phyloP scores from a whole-genome alignment of 92 coral and sea anemone genomes.

The Epizoanthus illoricatus region DNA sequence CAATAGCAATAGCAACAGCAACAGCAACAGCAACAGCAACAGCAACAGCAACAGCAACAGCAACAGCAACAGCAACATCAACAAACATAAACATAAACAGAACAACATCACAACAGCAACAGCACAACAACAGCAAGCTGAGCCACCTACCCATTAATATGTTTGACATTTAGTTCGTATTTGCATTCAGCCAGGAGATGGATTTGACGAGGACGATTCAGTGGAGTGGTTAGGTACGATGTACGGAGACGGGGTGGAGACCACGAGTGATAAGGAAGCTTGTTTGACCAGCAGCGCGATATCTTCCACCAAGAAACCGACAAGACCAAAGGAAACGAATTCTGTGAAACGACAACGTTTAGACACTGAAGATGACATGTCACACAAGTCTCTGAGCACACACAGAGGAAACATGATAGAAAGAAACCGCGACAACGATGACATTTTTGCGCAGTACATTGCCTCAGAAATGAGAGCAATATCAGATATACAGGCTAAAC shows the following conservation, averaged over 20 bases:
- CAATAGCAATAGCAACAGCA: too few species aligned
- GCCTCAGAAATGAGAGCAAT: conserved; percentile 37
- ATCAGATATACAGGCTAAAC: conserved; percentile 20
- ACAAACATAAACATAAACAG: too few species aligned
- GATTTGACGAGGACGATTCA: conserved; percentile 32
- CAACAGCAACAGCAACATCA: too few species aligned
- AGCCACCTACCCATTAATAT: neutral
- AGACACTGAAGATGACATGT: too few species aligned
- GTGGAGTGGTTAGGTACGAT: conserved; percentile 21
- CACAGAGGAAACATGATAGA: too few species aligned
- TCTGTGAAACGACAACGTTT: neutral
- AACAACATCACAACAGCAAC: too few species aligned
- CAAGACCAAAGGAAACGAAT: conserved; percentile 6
- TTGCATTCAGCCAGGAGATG: conserved; percentile 22
- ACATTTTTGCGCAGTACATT: conserved; percentile 32
- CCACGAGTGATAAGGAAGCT: neutral
- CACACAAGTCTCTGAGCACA: too few species aligned
- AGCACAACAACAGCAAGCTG: too few species aligned
- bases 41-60: too few species aligned
- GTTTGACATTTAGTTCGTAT: neutral
- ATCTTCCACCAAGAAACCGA: conserved; percentile 1
- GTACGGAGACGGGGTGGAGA: conserved; percentile 10
- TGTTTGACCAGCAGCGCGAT: neutral
- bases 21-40: too few species aligned
- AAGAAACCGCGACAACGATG: conserved; percentile 17